Percentiles rank a stretch among this genome's conserved stretches.
Conservation (phyloP, 2,113 vertebrate species). For the Electrona antarctica region DNA sequence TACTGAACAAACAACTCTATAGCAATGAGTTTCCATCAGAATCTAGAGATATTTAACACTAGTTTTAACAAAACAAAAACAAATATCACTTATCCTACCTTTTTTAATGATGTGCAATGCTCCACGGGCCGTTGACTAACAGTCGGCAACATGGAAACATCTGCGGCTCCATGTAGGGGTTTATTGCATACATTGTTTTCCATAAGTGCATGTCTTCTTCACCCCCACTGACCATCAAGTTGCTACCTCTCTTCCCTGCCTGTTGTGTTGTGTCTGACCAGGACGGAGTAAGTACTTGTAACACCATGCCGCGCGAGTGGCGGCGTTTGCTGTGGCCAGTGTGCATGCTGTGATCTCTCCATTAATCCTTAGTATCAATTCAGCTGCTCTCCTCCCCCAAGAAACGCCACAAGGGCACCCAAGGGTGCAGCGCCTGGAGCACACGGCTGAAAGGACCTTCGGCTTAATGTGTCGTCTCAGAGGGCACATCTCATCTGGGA, state of each 20-base stretch:
- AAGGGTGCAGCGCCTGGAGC: slow-evolving; percentile 41
- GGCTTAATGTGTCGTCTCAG: too few species aligned
- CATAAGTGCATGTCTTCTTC: slow-evolving; percentile 33
- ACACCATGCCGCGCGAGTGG: slow-evolving; percentile 62
- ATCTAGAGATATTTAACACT: too few species aligned
- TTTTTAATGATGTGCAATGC: too few species aligned
- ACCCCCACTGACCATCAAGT: slow-evolving; percentile 67
- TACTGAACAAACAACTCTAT: too few species aligned
- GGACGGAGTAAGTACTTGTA: slow-evolving; percentile 88
- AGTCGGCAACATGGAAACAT: too few species aligned
- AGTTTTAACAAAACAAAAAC: too few species aligned
- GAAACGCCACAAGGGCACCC: slow-evolving; percentile 2
- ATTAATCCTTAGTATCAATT: slow-evolving; percentile 64
- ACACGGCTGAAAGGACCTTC: too few species aligned
- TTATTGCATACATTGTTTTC: not conserved
- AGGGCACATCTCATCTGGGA: too few species aligned
- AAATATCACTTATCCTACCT: too few species aligned
- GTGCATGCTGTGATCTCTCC: slow-evolving; percentile 82
- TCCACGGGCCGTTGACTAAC: too few species aligned
- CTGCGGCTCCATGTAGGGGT: too few species aligned
- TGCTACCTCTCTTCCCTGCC: slow-evolving; percentile 66
- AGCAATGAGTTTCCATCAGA: too few species aligned
- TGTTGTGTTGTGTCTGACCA: slow-evolving; percentile 85
- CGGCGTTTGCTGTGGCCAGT: slow-evolving; percentile 79
- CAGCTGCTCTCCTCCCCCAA: slow-evolving; percentile 24